Conservation (phyloP, 2,797 vertebrate species). For the Liparis tanakae region DNA sequence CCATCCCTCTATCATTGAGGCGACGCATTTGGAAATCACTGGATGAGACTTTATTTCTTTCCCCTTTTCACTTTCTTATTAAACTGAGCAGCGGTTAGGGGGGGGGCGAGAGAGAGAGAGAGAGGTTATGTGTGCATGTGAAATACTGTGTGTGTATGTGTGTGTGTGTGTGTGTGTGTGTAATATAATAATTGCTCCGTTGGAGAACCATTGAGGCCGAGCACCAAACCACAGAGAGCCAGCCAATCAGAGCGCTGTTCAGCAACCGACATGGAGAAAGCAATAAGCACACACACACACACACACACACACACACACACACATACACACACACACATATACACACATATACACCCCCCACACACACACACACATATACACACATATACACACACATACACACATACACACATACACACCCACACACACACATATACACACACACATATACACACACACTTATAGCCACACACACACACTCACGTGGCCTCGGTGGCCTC, state of each 20-base stretch:
- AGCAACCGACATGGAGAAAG: slow-evolving; percentile 40
- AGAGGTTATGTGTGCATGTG: slow-evolving; percentile 13
- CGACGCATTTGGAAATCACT: slow-evolving; percentile 47
- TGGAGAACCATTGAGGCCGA: slow-evolving; percentile 58
- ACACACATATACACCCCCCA: too few relatives aligned
- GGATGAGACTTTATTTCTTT: slow-evolving; percentile 43
- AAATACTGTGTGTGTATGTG: slow-evolving; percentile 32
- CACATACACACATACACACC: background rate
- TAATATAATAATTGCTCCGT: slow-evolving; percentile 51
- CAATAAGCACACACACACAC: slow-evolving; percentile 2
- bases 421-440: too few relatives aligned
- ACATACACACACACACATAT: too few relatives aligned
- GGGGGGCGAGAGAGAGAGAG: background rate
- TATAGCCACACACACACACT: background rate
- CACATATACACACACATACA: too few relatives aligned
- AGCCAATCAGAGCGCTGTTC: slow-evolving; percentile 55
- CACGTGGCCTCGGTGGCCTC: slow-evolving; percentile 42
- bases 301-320: too few relatives aligned
- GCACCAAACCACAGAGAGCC: slow-evolving; percentile 53
- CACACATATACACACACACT: too few relatives aligned
- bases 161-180: slow-evolving; percentile 31
- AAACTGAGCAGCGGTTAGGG: slow-evolving; percentile 15
- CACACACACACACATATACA: too few relatives aligned
- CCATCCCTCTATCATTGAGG: slow-evolving; percentile 15
- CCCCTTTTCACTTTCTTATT: slow-evolving; percentile 39